phyloP scores from a whole-genome alignment of 2,113 vertebrate genomes.

The Micronycteris hirsuta region DNA sequence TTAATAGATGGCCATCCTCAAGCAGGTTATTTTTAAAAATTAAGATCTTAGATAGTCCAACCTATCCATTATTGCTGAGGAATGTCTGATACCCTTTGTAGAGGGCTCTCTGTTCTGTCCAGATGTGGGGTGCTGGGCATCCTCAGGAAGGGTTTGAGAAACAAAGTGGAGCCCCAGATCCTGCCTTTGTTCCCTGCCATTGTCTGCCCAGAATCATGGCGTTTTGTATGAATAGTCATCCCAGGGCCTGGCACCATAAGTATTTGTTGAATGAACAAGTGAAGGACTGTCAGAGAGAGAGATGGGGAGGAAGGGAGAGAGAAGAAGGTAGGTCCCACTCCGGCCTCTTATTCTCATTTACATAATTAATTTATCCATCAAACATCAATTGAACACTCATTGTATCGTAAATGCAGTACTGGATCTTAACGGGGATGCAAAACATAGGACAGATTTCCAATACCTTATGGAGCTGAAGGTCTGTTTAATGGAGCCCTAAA shows the following conservation, averaged over 20 bases:
- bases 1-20: constrained; percentile 39
- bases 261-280: constrained; percentile 9
- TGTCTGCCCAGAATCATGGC: constrained; percentile 16
- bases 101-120: constrained; percentile 34
- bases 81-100: constrained; percentile 42
- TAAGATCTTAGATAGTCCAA: background rate
- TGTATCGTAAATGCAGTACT: background rate
- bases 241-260: background rate
- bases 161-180: constrained; percentile 32
- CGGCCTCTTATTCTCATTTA: background rate
- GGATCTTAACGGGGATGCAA: background rate
- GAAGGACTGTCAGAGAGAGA: background rate
- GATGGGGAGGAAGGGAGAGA: background rate
- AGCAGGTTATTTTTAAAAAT: constrained; percentile 51
- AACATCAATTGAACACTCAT: background rate
- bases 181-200: constrained; percentile 54
- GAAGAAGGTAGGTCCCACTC: background rate
- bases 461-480: background rate
- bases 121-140: constrained; percentile 50
- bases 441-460: background rate
- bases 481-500: background rate
- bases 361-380: background rate
- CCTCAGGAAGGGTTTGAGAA: constrained; percentile 65
- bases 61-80: background rate
- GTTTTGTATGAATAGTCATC: background rate